A percentile compares a stretch with the other conserved stretches of the same genome.
These are phyloP conservation scores for Halesus radiatus DNA, from an alignment of 1,140 invertebrate genomes.

Conservation along the genomic window DNA sequence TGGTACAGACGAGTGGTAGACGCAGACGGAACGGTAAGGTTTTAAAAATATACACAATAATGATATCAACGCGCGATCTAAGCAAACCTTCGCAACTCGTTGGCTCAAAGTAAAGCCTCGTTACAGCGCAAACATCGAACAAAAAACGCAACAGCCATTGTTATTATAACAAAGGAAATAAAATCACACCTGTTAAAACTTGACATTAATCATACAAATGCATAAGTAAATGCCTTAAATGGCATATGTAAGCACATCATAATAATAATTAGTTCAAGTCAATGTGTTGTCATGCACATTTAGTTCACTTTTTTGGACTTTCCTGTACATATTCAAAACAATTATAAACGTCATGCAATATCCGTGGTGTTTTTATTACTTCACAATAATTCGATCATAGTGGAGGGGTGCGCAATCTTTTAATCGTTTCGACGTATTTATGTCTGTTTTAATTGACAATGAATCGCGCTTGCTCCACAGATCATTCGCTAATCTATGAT, in stretches of 20 bases:
- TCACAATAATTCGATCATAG: slow-evolving; percentile 6
- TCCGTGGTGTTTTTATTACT: slow-evolving; percentile 4
- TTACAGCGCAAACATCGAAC: neutral
- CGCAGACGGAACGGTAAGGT: too few relatives aligned
- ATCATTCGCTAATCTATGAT: too few relatives aligned
- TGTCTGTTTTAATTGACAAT: neutral
- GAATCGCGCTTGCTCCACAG: too few relatives aligned
- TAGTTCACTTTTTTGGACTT: neutral
- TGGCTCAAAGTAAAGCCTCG: neutral
- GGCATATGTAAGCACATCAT: neutral
- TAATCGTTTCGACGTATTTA: neutral
- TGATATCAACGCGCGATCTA: neutral
- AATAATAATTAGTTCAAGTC: neutral
- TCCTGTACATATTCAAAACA: neutral
- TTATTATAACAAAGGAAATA: slow-evolving; percentile 9
- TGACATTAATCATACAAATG: neutral
- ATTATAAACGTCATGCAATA: slow-evolving; percentile 16
- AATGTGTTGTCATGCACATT: neutral
- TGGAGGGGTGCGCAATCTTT: slow-evolving; percentile 1
- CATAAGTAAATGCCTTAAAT: neutral
- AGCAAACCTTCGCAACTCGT: neutral
- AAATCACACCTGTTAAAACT: slow-evolving; percentile 7
- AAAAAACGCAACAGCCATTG: slow-evolving; percentile 13
- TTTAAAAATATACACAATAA: neutral
- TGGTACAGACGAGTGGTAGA: neutral